These are phyloP conservation scores for Opisthograptis luteolata DNA, from an alignment of 2,888 invertebrate species.

Conservation along the genomic window DNA sequence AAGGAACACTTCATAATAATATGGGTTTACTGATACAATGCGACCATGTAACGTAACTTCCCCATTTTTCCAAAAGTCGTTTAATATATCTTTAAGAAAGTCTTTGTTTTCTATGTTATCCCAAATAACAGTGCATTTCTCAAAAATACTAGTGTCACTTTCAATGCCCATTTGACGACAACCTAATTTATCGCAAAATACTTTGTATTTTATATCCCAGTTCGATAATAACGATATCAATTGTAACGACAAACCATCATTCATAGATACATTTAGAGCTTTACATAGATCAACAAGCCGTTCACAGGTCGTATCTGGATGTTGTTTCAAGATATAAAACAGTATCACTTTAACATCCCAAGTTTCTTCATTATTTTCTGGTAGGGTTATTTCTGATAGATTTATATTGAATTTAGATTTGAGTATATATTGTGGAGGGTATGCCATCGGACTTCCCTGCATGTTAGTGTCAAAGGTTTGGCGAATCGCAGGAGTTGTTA, in stretches of 20 bases:
- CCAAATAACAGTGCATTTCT: conserved; percentile 68
- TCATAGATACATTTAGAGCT: conserved; percentile 64
- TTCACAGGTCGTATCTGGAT: conserved; percentile 61
- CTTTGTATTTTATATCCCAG: conserved; percentile 74
- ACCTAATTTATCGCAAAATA: conserved; percentile 60
- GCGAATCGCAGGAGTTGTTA: conserved; percentile 59
- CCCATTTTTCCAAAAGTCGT: conserved; percentile 78
- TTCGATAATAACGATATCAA: conserved; percentile 67
- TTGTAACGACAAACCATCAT: conserved; percentile 73
- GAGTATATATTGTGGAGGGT: conserved; percentile 69
- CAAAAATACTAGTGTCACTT: conserved; percentile 57
- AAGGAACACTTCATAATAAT: conserved; percentile 77
- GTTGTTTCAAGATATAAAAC: conserved; percentile 71
- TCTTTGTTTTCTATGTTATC: conserved; percentile 72
- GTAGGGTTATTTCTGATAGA: conserved; percentile 68
- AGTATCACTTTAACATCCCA: conserved; percentile 77
- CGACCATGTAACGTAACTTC: conserved; percentile 76
- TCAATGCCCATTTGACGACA: conserved; percentile 58
- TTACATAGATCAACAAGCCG: conserved; percentile 65
- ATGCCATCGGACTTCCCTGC: conserved; percentile 56
- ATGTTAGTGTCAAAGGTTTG: conserved; percentile 54
- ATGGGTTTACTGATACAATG: conserved; percentile 73
- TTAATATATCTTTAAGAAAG: conserved; percentile 68
- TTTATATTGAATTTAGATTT: conserved; percentile 75
- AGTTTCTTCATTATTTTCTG: conserved; percentile 76